Base-by-base conservation (phyloP, 2,888 invertebrate species). In the Micoletzkya japonica region DNA sequence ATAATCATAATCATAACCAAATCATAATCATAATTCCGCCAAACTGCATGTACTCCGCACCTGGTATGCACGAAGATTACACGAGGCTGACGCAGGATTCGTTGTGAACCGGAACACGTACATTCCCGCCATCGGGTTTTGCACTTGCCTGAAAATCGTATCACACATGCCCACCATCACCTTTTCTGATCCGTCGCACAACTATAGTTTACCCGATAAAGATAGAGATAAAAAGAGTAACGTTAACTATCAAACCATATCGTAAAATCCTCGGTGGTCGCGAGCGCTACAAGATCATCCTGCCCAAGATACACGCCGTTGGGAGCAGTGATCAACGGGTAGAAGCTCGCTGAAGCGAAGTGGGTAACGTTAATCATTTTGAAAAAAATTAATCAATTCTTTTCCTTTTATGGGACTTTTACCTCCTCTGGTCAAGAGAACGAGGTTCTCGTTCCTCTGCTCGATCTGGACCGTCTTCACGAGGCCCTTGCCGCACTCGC, bases 381-480 rank as follows among this genome's bases (percentile, higher is more conserved):
- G 28, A 26, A 56, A 26, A 6, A 28, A 56, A n/a, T 52, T n/a
- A n/a, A 7, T 30, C 26, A 7, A 52, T 17, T 52, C 7, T 52
- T 52, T 6, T 6, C 20, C 24, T 7, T 24, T 14, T 4, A 28
- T 28, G 20, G 14, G 30, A 30, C 28, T 57, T 61, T 59, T 52
- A 57, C 64, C 20, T 72, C 78, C 80, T 24, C 72, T 75, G n/a
- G 74, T 77, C 6, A 76, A 70, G 36, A 81, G 67, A 14, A 74
- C 73, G 14, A 79, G 50, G 7, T 72, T 54, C 54, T 77, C 76
- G 20, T 70, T 60, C 20, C 70, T 68, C 6, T 52, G 57, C 50
- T 79, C 79, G 52, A 77, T 57, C 30, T 76, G 66, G 54, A 77
- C 50, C 2, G 77, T 32, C 64, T 67, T 39, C 59, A 17, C 34